These are phyloP conservation scores for Scaptodrosophila lebanonensis DNA, from an alignment of 1,140 invertebrate genomes.

Conservation along the genomic window DNA sequence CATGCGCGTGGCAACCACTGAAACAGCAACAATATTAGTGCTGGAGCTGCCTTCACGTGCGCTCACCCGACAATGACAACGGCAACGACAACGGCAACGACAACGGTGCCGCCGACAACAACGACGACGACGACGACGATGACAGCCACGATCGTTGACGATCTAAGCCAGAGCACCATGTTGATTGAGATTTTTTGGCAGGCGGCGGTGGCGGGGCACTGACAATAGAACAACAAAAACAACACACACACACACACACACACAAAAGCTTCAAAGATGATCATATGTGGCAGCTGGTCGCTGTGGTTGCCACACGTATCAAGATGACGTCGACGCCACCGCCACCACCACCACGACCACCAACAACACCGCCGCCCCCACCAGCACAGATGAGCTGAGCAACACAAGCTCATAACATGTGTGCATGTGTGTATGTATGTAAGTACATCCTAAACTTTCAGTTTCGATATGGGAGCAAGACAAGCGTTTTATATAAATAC, in stretches of 20 bases:
- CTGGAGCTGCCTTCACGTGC: conserved; percentile 30
- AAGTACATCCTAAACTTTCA: conserved; percentile 67
- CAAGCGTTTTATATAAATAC: conserved; percentile 66
- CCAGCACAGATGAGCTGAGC: conserved; percentile 19
- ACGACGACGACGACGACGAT: too few species aligned
- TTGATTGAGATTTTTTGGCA: conserved; percentile 61
- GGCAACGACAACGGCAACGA: background rate
- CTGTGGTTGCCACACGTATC: conserved; percentile 60
- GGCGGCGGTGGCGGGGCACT: conserved; percentile 47
- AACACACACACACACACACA: conserved; percentile 3
- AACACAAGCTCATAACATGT: conserved; percentile 45
- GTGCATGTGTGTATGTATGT: conserved; percentile 14
- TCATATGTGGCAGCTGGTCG: conserved; percentile 61
- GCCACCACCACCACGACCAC: conserved; percentile 14
- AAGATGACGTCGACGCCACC: conserved; percentile 25
- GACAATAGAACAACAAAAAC: conserved; percentile 7
- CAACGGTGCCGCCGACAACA: too few species aligned
- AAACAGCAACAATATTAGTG: conserved; percentile 1
- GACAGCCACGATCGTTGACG: conserved; percentile 29
- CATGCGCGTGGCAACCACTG: conserved; percentile 27
- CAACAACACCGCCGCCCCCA: too few species aligned
- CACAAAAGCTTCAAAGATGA: conserved; percentile 56
- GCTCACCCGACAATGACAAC: background rate
- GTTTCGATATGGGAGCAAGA: conserved; percentile 37
- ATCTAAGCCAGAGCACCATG: conserved; percentile 16